Evolutionary conservation across 2,113 vertebrate species (phyloP).

Genomic region (Chloropsis hardwickii): DNA sequence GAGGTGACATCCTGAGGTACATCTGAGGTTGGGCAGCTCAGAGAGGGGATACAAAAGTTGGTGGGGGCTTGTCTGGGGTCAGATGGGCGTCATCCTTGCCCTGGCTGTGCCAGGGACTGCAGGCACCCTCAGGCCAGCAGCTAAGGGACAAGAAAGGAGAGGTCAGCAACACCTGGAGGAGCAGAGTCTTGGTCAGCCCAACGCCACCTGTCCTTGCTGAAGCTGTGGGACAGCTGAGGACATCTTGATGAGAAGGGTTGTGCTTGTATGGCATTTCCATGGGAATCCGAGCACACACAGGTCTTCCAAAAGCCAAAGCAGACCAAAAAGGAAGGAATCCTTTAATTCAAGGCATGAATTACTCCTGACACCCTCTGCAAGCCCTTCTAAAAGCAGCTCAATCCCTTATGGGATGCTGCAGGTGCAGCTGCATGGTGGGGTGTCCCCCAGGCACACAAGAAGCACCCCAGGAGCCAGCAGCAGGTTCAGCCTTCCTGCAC

Average conservation of each 20-base stretch:
- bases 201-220: background rate
- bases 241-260: rapidly evolving
- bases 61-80: background rate
- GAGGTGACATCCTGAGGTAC: rapidly evolving
- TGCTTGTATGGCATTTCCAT: background rate
- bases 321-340: background rate
- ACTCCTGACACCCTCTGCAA: background rate
- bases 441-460: background rate
- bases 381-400: background rate
- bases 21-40: background rate
- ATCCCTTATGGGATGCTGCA: background rate
- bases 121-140: background rate
- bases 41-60: background rate
- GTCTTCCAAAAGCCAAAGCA: background rate
- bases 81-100: background rate
- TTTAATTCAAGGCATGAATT: background rate
- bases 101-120: background rate
- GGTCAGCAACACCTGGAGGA: background rate
- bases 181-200: background rate
- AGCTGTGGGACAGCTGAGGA: background rate
- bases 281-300: background rate
- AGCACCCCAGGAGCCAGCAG: background rate
- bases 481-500: background rate
- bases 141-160: background rate
- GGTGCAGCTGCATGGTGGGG: background rate